Base-by-base conservation (phyloP, 2,797 vertebrate species). In the Odontamblyopus rebecca region DNA sequence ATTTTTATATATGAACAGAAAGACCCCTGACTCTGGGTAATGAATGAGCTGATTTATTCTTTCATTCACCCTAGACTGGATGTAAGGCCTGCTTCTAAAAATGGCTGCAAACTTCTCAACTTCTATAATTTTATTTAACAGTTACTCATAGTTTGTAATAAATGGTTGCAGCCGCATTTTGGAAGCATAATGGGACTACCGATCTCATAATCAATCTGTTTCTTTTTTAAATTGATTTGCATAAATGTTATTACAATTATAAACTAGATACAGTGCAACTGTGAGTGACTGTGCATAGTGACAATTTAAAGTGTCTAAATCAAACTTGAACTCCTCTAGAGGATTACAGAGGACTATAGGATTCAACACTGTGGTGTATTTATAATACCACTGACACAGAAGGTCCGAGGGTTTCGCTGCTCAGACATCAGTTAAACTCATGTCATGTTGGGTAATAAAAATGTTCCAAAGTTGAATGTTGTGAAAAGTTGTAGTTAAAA, bases 21-120 rank as follows among this genome's bases (percentile, higher is more conserved):
- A 65, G 61, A 78, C 53, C n/a, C 67, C 27, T 61, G 56, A 75
- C 61, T 51, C 23, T 11, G 41, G 73, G 6, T 41, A 57, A 68
- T 60, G n/a, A 38, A 65, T 57, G 12, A n/a, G 57, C 27, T 50
- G 12, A 29, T 32, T 41, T 16, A 48, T 59, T 66, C 6, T 66
- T 27, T 66, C 16, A 66, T 62, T 68, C 59, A 32, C 1, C 16
- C 54, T 30, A 7, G 2, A 59, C 4, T 32, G 38, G 27, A 61
- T 67, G 26, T 4, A 23, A 63, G n/a, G 12, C n/a, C 38, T 6
- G 61, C 8, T 26, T 41, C 19, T 26, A 63, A 63, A 38, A 63
- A 44, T 63, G 35, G 18, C n/a, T 63, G 19, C 9, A 63, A 38
- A 63, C 19, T 62, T 11, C 13, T 48, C 44, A 61, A 61, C 5